Base-by-base conservation (phyloP, 2,113 vertebrate genomes). In the Cettia cetti region DNA sequence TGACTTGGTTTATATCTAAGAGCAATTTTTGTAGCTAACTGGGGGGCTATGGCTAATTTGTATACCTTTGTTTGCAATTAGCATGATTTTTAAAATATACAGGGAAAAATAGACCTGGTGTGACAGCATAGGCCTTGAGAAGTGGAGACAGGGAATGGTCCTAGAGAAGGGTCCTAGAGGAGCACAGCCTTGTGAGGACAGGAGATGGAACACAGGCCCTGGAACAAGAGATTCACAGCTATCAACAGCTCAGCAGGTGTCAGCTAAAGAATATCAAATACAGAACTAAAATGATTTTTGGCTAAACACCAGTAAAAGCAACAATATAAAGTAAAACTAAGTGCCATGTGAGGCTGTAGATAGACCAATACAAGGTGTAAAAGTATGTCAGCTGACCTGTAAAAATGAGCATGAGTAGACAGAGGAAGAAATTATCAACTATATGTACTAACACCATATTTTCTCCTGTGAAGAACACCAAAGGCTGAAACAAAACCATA, bases 221-320 rank as follows among this genome's bases (percentile, higher is more conserved):
- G 0, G 54, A 77, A 47, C 0, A 0, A 3, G 22, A 77, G 4
- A 83, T 7, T 75, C 27, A 44, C 2, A 7, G 20, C 12, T 59
- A 18, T 42, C 14, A 84, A 56, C 10, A 79, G 6, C 4, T 76
- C 15, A 37, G 5, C 22, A 74, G 7, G 3, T 12, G 9, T 45
- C 63, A 47, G 7, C 54, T n/a, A 64, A 54, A 54, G 33, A 81
- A 60, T 26, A 40, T 45, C 10, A 72, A 31, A 68, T 2, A 35
- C 8, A 39, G 23, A 86, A 7, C 12, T 68, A 14, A 76, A 47
- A 3, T 20, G 5, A 3, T 23, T 80, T 53, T 81, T 65, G 24
- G 16, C 37, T 70, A 75, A 70, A 79, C 19, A 61, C 10, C 24
- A 74, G 24, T 47, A 70, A 84, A 89, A 90, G 2, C 3, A 19